phyloP scores from a whole-genome alignment of 2,888 invertebrate species.

The Chrysopilus asiliformis region DNA sequence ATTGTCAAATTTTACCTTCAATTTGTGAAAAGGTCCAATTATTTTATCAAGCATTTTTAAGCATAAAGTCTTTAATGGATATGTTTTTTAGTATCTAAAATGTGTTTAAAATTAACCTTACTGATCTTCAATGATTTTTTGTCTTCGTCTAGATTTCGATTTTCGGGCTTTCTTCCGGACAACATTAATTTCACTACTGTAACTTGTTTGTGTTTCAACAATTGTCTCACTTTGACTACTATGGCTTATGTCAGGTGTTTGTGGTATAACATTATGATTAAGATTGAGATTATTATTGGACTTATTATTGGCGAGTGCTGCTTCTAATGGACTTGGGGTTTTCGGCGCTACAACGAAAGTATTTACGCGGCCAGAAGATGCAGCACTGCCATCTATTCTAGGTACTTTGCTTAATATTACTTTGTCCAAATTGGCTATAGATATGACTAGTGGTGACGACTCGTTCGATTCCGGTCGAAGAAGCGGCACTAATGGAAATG shows the following conservation, averaged over 20 bases:
- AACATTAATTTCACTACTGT: conserved; percentile 28
- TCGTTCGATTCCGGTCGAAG: conserved; percentile 35
- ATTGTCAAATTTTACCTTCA: too few relatives aligned
- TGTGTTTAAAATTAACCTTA: too few relatives aligned
- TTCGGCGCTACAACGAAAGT: conserved; percentile 24
- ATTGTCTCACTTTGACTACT: conserved; percentile 17
- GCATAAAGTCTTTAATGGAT: too few relatives aligned
- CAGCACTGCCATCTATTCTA: conserved; percentile 20
- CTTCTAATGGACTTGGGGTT: conserved; percentile 2
- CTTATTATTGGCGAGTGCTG: conserved; percentile 6
- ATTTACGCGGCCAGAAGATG: conserved; percentile 25
- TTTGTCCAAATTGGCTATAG: conserved; percentile 35
- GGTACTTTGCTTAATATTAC: conserved; percentile 34
- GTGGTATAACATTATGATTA: too few relatives aligned
- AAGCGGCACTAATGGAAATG: conserved; percentile 31
- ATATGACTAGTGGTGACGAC: conserved; percentile 35
- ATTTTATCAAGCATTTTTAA: too few relatives aligned
- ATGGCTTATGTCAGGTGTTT: too few relatives aligned
- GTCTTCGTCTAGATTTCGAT: too few relatives aligned
- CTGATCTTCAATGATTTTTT: too few relatives aligned
- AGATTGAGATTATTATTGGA: too few relatives aligned
- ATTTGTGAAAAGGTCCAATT: too few relatives aligned
- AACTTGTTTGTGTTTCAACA: conserved; percentile 24
- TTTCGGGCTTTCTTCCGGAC: conserved; percentile 21
- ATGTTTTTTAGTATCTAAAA: too few relatives aligned